Percentiles rank a stretch among this genome's conserved stretches.
Evolutionary conservation across 2,888 invertebrate genomes (phyloP).

Genomic region (Lepas anatifera): DNA sequence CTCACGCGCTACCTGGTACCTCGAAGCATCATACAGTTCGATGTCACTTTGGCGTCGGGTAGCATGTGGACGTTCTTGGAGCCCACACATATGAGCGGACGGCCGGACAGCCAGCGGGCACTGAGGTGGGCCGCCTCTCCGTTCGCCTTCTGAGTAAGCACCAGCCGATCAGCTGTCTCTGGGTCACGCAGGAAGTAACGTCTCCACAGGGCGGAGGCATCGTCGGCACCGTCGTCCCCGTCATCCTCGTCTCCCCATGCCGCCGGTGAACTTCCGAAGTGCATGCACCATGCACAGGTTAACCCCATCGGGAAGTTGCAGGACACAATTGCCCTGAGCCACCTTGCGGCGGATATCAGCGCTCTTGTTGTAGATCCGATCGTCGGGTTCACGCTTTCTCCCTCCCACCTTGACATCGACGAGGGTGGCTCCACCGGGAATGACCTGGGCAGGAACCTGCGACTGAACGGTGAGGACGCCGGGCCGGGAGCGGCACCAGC

Average conservation of each 20-base stretch:
- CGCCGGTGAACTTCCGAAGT: slow-evolving; percentile 38
- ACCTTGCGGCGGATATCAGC: slow-evolving; percentile 12
- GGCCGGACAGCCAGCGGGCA: slow-evolving; percentile 30
- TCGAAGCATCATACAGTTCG: slow-evolving; percentile 26
- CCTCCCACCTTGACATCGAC: slow-evolving; percentile 18
- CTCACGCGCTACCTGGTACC: slow-evolving; percentile 33
- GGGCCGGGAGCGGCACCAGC: slow-evolving; percentile 16
- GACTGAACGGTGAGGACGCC: not conserved
- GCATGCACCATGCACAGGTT: slow-evolving; percentile 31
- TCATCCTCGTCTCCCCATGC: slow-evolving; percentile 39
- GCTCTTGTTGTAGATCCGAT: slow-evolving; percentile 17
- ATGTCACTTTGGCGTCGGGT: slow-evolving; percentile 27
- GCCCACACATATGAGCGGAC: slow-evolving; percentile 33
- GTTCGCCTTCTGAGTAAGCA: slow-evolving; percentile 32
- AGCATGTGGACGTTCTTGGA: slow-evolving; percentile 39
- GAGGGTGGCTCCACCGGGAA: not conserved
- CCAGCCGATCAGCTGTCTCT: slow-evolving; percentile 24
- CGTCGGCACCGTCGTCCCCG: slow-evolving; percentile 26
- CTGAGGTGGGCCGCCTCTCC: slow-evolving; percentile 39
- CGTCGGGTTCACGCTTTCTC: slow-evolving; percentile 16
- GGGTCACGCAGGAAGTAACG: slow-evolving; percentile 32
- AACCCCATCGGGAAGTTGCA: not conserved
- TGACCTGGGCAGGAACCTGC: not conserved
- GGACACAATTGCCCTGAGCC: not conserved
- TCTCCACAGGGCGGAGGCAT: slow-evolving; percentile 33